A percentile compares a stretch with the other conserved stretches of the same genome.
These are phyloP conservation scores for western clawed frog (Xenopus tropicalis) DNA, from an alignment of 2,113 vertebrate species.

Conservation along the genomic window DNA sequence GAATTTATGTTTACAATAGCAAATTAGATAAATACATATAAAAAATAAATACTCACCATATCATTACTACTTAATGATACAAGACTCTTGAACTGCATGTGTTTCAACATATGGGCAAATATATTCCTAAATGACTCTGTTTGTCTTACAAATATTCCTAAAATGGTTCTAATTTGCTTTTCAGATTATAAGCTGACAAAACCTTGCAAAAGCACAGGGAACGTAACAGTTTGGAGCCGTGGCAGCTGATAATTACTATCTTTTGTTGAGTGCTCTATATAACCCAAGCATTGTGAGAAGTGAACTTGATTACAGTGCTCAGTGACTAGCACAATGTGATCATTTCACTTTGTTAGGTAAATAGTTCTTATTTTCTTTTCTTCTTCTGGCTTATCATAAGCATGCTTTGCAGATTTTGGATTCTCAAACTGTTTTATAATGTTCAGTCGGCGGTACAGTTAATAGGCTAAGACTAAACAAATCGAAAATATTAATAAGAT, in stretches of 20 bases:
- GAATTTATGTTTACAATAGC: too few relatives aligned
- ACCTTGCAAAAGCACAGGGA: constrained; percentile 48
- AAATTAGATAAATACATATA: too few relatives aligned
- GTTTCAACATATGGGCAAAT: background rate
- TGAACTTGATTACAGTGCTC: constrained; percentile 60
- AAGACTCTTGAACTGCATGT: too few relatives aligned
- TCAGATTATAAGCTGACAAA: constrained; percentile 60
- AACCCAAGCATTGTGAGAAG: constrained; percentile 56
- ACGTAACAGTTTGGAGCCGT: constrained; percentile 49
- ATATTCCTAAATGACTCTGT: constrained; percentile 43
- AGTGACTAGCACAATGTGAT: constrained; percentile 49
- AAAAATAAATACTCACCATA: too few relatives aligned
- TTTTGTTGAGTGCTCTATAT: constrained; percentile 55
- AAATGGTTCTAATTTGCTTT: constrained; percentile 55
- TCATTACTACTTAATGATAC: too few relatives aligned
- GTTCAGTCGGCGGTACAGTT: constrained; percentile 42
- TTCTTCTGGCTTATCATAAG: background rate
- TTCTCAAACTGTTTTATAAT: constrained; percentile 24
- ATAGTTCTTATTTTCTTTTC: constrained; percentile 53
- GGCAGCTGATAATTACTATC: constrained; percentile 68
- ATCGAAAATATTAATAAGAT: constrained; percentile 36
- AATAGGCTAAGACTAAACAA: constrained; percentile 31
- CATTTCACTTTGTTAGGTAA: constrained; percentile 65
- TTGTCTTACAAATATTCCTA: constrained; percentile 52
- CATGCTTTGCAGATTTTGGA: constrained; percentile 24